Conservation (phyloP, 2,113 vertebrate genomes). For the Ceratotherium simum region DNA sequence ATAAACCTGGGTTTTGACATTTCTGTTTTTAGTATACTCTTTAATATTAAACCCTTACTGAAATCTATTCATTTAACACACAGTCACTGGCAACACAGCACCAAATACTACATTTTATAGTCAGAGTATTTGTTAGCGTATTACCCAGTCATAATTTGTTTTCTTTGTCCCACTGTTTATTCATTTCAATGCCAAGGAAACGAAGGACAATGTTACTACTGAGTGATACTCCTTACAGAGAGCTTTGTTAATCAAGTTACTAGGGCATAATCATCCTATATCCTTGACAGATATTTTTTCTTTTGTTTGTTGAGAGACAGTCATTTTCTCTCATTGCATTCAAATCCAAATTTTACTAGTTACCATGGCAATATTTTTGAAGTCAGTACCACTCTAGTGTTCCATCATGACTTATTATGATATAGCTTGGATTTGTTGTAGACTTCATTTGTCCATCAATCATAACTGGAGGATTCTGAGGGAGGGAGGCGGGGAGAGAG, state of each 20-base stretch:
- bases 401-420: conserved; percentile 68
- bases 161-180: conserved; percentile 48
- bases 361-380: conserved; percentile 72
- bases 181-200: conserved; percentile 55
- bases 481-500: background rate
- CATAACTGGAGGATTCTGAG: conserved; percentile 38
- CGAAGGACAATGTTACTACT: background rate
- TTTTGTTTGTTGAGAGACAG: conserved; percentile 73
- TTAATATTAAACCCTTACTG: background rate
- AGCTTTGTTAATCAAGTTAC: conserved; percentile 54
- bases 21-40: background rate
- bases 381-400: conserved; percentile 58
- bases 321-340: conserved; percentile 62
- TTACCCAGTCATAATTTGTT: background rate
- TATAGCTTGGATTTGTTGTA: conserved; percentile 66
- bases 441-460: conserved; percentile 69
- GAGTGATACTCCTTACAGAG: background rate
- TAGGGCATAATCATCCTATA: conserved; percentile 48
- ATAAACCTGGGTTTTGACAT: background rate
- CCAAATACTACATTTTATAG: conserved; percentile 50
- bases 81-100: background rate
- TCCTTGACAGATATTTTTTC: conserved; percentile 63
- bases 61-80: background rate
- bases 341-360: conserved; percentile 73
- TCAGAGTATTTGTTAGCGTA: conserved; percentile 1